Evolutionary conservation across 2,797 vertebrate species (phyloP).

Genomic region (Mareca strepera): DNA sequence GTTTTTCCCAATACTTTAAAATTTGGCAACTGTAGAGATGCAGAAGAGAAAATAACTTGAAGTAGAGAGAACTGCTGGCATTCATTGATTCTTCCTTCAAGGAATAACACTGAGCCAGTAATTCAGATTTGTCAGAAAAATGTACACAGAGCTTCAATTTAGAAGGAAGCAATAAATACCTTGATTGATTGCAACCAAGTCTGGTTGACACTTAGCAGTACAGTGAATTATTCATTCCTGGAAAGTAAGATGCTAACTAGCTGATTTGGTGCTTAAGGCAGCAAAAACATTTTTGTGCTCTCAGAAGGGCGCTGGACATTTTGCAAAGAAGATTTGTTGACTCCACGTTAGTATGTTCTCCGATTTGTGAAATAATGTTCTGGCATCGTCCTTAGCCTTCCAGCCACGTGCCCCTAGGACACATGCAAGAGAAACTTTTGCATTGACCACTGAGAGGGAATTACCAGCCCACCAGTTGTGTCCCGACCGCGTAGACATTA

Average conservation of each 20-base stretch:
- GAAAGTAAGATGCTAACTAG: slow-evolving; percentile 47
- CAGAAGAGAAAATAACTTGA: slow-evolving; percentile 14
- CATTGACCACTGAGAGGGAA: neutral
- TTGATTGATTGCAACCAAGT: slow-evolving; percentile 54
- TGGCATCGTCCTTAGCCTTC: neutral
- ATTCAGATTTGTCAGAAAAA: slow-evolving; percentile 63
- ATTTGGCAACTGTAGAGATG: neutral
- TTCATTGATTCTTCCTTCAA: slow-evolving; percentile 46
- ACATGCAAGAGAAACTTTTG: neutral
- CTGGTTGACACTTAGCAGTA: neutral
- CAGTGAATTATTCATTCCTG: slow-evolving; percentile 54
- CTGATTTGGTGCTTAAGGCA: slow-evolving; percentile 41
- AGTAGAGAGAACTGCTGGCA: neutral
- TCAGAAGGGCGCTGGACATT: neutral
- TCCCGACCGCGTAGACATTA: neutral
- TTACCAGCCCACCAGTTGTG: neutral
- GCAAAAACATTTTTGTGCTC: neutral
- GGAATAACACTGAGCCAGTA: slow-evolving; percentile 18
- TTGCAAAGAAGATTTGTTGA: neutral
- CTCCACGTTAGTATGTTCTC: neutral
- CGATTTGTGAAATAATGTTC: neutral
- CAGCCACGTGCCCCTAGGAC: neutral
- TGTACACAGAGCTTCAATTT: slow-evolving; percentile 35
- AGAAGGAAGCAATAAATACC: slow-evolving; percentile 30
- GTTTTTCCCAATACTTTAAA: neutral